A percentile compares a stretch with the other conserved stretches of the same genome.
Conservation (phyloP, 2,888 invertebrate genomes). For the Mamestra brassicae region DNA sequence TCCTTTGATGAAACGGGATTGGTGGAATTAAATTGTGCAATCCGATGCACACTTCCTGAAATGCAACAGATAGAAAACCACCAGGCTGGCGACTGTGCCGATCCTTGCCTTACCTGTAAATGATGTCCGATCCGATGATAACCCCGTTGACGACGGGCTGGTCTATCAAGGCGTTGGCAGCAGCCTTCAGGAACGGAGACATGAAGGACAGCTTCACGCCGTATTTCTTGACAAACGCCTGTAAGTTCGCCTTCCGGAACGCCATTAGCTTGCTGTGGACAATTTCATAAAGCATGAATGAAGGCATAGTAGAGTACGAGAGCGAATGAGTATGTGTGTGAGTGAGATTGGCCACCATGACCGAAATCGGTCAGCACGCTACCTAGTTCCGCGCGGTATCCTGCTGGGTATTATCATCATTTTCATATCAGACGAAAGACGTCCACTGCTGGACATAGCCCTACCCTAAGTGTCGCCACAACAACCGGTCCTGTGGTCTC, state of each 20-base stretch:
- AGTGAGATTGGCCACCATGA: not conserved
- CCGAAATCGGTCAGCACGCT: not conserved
- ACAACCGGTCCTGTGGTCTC: too few species aligned
- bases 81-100: too few species aligned
- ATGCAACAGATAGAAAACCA: too few species aligned
- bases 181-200: constrained; percentile 99
- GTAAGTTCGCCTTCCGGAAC: constrained; percentile 97
- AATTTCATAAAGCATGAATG: not conserved
- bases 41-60: too few species aligned
- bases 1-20: too few species aligned
- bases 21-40: too few species aligned
- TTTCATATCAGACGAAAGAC: too few species aligned
- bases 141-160: constrained; percentile 99
- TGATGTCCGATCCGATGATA: constrained; percentile 95
- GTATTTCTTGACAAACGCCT: constrained; percentile 97
- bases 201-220: constrained; percentile 99
- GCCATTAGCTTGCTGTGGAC: constrained; percentile 95
- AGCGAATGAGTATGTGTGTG: not conserved
- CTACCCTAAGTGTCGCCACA: too few species aligned
- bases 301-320: too few species aligned
- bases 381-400: too few species aligned
- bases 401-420: too few species aligned
- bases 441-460: too few species aligned
- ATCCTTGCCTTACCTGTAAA: constrained; percentile 85
- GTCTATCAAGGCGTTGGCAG: constrained; percentile 98